Evolutionary conservation across 2,888 invertebrate species (phyloP), one percentile per base, ranked within the genome.

Genomic region (Lamellibrachia satsuma): DNA sequence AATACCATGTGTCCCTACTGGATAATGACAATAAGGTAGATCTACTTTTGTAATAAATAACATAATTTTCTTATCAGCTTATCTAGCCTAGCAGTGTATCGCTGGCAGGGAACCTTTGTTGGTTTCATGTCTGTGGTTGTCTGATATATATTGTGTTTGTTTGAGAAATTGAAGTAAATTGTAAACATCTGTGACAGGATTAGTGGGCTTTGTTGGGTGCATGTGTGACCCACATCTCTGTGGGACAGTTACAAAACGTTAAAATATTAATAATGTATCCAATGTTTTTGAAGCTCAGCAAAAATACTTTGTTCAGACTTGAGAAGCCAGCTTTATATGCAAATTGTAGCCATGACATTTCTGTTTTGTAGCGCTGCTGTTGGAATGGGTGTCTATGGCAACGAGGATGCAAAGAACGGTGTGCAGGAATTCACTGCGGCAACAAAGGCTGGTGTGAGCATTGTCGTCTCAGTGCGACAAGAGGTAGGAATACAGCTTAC

Each of bases 381-480:
- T 94, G 98, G 98, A 92, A 97, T 98, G 92, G 98, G 98, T 52
- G 97, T 99, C 90, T 99, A 98, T 97, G 99, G 99, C 75, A 99
- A 99, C 97, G 98, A 99, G 96, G 98, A 98, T 96, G 97, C 98
- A 91, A 98, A 99, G 97, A 98, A 98, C 96, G 98, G 98, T 9
- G 97, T 98, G 96, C 97, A 98, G 92, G 94, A 94, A 96, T 98
- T 98, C 95, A 97, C 98, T 15, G n/a, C 15, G 75, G n/a, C 75
- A 75, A 75, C 75, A 15, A 75, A 75, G 6, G 75, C 15, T 75
- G 75, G 22, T 11, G 75, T n/a, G 22, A 15, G 75, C 22, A 2
- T 75, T 6, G 75, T 75, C 2, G 75, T 75, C 75, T 75, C 75
- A 2, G 75, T 75, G 75, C 11, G 75, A 75, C 15, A 75, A 22